Evolutionary conservation across 2,113 vertebrate species (phyloP).

Genomic region (Guaruba guarouba): DNA sequence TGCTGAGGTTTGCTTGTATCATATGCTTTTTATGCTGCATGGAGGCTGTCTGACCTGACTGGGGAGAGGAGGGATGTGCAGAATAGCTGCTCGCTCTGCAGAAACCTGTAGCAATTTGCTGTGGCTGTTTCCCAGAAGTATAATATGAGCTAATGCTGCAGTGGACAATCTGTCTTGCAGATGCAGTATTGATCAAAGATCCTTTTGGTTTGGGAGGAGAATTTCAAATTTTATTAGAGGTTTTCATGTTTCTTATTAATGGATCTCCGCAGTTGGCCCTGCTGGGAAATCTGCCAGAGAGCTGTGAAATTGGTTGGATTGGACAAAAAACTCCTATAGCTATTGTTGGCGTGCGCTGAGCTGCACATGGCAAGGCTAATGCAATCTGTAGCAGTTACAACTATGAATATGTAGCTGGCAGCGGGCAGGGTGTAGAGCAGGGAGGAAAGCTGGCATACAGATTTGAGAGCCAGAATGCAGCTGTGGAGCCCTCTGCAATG

Average conservation of each 20-base stretch:
- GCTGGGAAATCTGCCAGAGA: constrained; percentile 29
- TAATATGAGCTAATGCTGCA: neutral
- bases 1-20: rapidly evolving
- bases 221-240: neutral
- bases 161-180: neutral
- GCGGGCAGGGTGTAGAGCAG: neutral
- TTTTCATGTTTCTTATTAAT: constrained; percentile 20
- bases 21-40: neutral
- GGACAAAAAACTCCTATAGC: neutral
- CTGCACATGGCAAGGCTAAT: neutral
- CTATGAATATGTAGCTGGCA: constrained; percentile 31
- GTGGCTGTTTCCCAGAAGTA: neutral
- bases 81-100: neutral
- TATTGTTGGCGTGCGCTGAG: neutral
- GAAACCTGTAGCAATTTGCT: neutral
- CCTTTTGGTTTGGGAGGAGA: neutral
- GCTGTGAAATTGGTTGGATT: neutral
- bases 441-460: neutral
- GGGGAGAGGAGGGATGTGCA: neutral
- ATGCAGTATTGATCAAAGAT: neutral
- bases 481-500: neutral
- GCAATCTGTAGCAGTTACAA: constrained; percentile 22
- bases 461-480: constrained; percentile 21
- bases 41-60: neutral
- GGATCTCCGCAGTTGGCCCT: neutral